Evolutionary conservation across 2,113 vertebrate genomes (phyloP).

Genomic region (Phaethornis superciliosus): DNA sequence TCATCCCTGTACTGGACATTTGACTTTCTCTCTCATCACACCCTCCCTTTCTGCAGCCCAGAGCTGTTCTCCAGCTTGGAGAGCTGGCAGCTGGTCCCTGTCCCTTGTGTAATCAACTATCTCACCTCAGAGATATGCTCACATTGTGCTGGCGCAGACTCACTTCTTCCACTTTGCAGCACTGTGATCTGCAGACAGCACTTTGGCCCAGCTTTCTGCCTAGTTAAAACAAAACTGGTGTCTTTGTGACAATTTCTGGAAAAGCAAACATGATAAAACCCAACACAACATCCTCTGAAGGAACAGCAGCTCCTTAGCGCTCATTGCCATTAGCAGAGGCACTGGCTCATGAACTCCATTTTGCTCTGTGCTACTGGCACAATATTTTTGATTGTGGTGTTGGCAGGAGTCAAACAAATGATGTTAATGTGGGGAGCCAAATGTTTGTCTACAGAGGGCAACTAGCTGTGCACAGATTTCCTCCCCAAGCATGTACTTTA

Average conservation of each 20-base stretch:
- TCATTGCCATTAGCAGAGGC: neutral
- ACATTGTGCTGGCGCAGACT: conserved; percentile 41
- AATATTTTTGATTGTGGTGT: neutral
- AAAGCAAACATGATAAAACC: conserved; percentile 20
- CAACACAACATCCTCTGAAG: neutral
- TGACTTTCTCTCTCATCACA: conserved; percentile 3
- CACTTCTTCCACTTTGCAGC: conserved; percentile 37
- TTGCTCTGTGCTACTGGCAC: neutral
- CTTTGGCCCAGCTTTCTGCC: neutral
- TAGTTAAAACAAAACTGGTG: conserved; percentile 33
- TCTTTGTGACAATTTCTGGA: conserved; percentile 33
- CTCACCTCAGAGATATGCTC: conserved; percentile 74
- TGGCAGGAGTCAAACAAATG: neutral
- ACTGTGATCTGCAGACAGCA: neutral
- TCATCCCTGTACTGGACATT: neutral
- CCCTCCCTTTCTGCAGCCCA: conserved; percentile 37
- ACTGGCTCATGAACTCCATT: neutral
- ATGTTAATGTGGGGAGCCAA: neutral
- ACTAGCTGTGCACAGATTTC: neutral
- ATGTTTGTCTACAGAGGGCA: neutral
- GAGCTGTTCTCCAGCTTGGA: conserved; percentile 52
- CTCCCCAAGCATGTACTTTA: neutral
- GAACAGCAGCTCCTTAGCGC: neutral
- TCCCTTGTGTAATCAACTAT: conserved; percentile 70
- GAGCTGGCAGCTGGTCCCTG: conserved; percentile 33